Conservation (phyloP, 2,113 vertebrate species). For the Polyodon spathula region DNA sequence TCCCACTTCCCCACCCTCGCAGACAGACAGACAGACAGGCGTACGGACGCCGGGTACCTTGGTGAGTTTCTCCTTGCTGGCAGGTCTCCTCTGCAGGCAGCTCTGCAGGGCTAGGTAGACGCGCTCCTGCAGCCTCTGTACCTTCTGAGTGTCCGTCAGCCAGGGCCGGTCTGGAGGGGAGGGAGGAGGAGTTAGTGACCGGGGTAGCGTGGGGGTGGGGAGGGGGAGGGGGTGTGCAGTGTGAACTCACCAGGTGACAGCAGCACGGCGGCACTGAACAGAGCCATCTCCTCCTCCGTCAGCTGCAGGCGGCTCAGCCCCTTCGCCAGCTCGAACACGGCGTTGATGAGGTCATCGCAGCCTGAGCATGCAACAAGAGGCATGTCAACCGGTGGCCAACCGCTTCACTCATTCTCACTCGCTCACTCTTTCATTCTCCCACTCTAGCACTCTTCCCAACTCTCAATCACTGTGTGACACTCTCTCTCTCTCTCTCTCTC, state of each 20-base stretch:
- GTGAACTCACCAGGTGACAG: slow-evolving; percentile 66
- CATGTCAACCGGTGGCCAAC: too few species aligned
- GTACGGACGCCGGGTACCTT: slow-evolving; percentile 72
- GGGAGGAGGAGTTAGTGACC: neutral
- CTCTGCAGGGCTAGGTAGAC: slow-evolving; percentile 73
- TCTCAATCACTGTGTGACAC: too few species aligned
- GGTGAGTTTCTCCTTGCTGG: slow-evolving; percentile 66
- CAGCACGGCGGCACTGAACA: slow-evolving; percentile 74
- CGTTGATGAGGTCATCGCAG: slow-evolving; percentile 72
- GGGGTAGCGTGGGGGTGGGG: neutral
- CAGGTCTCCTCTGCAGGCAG: slow-evolving; percentile 67
- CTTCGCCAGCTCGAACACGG: slow-evolving; percentile 73
- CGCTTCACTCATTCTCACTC: too few species aligned
- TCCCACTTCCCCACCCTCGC: too few species aligned
- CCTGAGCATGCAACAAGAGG: slow-evolving; percentile 39
- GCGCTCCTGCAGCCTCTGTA: slow-evolving; percentile 81
- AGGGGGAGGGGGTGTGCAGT: neutral
- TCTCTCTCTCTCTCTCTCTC: neutral
- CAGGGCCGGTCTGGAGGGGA: slow-evolving; percentile 61
- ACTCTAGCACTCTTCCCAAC: neutral
- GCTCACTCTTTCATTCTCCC: too few species aligned
- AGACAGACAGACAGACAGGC: neutral
- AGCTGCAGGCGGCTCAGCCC: slow-evolving; percentile 72
- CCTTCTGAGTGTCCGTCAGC: slow-evolving; percentile 72
- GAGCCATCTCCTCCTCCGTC: slow-evolving; percentile 74